Base-by-base conservation (phyloP, 2,113 vertebrate species). In the Balaeniceps rex region DNA sequence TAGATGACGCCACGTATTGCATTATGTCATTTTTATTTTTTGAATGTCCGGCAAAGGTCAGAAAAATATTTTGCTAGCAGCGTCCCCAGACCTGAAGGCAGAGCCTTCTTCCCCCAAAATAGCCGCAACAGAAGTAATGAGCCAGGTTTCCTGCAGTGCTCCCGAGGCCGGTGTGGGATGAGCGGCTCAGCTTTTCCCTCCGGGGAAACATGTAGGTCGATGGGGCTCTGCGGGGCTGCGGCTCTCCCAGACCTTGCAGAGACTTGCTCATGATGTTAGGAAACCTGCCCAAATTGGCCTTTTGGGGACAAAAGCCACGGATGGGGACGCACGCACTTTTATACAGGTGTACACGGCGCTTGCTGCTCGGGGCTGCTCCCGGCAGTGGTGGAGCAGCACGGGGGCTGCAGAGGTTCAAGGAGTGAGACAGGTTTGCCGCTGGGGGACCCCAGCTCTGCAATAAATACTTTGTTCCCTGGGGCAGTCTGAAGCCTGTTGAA, bases 271-370 rank as follows among this genome's bases (percentile, higher is more conserved):
- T 1, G 7, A 5, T 6, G 19, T 38, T 23, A 16, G 33, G 14
- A 46, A 80, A 52, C 13, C 14, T 11, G 4, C 18, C 63, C 17
- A 18, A 4, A 1, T 17, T 7, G 5, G 14, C 17, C 14, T 57
- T 55, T 9, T 36, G 60, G 64, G 79, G 52, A 46, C 11, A n/a
- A 68, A 46, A 69, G 10, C 54, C 46, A 2, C 6, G 78, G 52
- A 14, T 12, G 49, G 38, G 54, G 54, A 8, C 28, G 14, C 18
- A 6, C 0, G 1, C 14, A 3, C 23, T 23, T 70, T 29, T 14
- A 2, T 7, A 4, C 1, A 5, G 44, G 34, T 11, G 14, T 7
- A 13, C 11, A 4, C 23, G 8, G 28, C 10, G 2, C 28, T 17
- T 10, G 58, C 46, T 66, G 19, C 55, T 34, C 2, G 2, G 10